phyloP scores from a whole-genome alignment of 2,888 invertebrate genomes.

The Alsophila aescularia region DNA sequence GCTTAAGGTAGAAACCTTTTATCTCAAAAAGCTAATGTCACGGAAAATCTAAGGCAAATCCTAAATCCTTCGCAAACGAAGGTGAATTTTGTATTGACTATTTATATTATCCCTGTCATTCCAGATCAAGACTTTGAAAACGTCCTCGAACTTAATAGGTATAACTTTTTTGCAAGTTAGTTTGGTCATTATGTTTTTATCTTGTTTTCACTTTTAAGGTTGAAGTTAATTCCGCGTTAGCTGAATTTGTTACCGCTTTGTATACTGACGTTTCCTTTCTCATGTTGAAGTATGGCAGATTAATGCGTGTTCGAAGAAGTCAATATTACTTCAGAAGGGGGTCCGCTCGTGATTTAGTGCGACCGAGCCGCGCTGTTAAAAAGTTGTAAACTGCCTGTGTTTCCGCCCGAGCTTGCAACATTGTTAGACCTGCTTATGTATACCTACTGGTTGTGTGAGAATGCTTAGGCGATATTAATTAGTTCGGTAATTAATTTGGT shows the following conservation, averaged over 20 bases:
- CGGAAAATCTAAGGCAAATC: too few relatives aligned
- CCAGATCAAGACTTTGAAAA: too few relatives aligned
- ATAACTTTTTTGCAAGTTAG: background rate
- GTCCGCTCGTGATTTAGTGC: constrained; percentile 80
- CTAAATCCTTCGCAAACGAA: too few relatives aligned
- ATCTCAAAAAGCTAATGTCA: too few relatives aligned
- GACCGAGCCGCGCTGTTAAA: constrained; percentile 75
- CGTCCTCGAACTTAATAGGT: too few relatives aligned
- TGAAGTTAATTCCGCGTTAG: constrained; percentile 50
- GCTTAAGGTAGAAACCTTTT: too few relatives aligned
- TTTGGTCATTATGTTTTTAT: background rate
- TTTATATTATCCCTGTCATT: too few relatives aligned
- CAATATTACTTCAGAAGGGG: constrained; percentile 81
- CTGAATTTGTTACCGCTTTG: constrained; percentile 65
- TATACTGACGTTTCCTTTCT: constrained; percentile 72
- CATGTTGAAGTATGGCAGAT: constrained; percentile 79
- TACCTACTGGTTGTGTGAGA: background rate
- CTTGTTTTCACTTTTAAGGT: constrained; percentile 6
- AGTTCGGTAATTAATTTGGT: too few relatives aligned
- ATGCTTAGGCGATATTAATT: background rate
- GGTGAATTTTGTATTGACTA: too few relatives aligned
- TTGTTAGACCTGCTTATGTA: constrained; percentile 47
- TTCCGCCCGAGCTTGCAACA: constrained; percentile 76
- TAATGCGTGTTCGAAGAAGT: constrained; percentile 83
- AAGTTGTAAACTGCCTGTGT: constrained; percentile 82